Conservation (phyloP, 2,888 invertebrate genomes). For the Eustalomyia histrio region DNA sequence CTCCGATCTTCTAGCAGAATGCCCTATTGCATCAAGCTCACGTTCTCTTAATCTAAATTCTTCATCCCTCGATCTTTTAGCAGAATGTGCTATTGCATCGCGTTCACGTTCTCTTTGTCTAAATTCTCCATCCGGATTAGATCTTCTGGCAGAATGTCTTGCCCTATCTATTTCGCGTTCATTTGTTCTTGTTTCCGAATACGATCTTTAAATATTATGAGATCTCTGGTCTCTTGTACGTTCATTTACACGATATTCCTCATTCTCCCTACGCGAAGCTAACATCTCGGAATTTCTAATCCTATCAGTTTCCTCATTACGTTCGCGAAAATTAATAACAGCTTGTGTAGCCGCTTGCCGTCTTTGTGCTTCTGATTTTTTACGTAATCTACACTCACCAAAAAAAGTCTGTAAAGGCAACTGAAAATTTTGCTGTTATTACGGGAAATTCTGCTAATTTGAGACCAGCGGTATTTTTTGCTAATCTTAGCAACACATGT, state of each 20-base stretch:
- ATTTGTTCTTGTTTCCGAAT: no score
- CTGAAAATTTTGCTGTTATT: no score
- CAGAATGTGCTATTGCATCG: background rate
- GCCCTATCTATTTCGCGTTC: no score
- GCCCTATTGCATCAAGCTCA: background rate
- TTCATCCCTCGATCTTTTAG: no score
- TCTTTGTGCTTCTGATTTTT: background rate
- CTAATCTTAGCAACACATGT: no score
- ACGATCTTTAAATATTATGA: background rate
- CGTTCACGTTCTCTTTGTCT: background rate
- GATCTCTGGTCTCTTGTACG: background rate
- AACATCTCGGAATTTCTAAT: background rate
- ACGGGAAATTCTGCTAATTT: no score
- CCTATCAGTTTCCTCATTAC: background rate
- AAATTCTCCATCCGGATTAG: background rate
- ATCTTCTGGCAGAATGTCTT: background rate
- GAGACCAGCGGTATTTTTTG: no score
- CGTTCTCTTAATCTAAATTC: no score
- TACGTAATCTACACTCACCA: no score
- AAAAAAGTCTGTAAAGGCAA: no score
- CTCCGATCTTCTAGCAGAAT: no score
- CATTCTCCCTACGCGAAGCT: background rate
- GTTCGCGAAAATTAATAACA: background rate
- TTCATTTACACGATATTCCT: background rate
- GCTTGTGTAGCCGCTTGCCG: background rate